Base-by-base conservation (phyloP, 2,797 vertebrate species). In the Pempheris klunzingeri region DNA sequence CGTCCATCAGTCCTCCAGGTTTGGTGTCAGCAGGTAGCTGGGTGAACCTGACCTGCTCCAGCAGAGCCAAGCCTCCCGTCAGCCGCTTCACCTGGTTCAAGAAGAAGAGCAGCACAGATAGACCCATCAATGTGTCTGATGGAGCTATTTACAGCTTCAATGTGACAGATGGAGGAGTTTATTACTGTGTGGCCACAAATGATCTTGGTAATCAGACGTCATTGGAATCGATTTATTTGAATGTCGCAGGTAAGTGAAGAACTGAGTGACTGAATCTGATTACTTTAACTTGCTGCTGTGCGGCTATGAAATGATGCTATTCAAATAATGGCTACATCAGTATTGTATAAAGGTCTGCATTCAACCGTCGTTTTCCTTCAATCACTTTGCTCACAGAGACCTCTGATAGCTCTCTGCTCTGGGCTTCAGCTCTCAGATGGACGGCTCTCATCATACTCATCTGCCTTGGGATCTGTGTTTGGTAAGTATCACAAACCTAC, bases 1-100 rank as follows among this genome's bases (percentile, higher is more conserved):
- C 30, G 30, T 47, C 52, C 50, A 39, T 32, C 49, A 63, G 28
- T 74, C 72, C 75, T 50, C 58, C 87, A 73, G 74, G 49, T 77
- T 36, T 30, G 65, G 67, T 90, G 53, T 71, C 80, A 63, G 68
- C 68, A 55, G 92, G 86, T 12, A 76, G 53, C 72, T 64, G 34
- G 74, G 90, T 92, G 77, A 91, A 84, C 28, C 76, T 93, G 81
- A 92, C 53, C 74, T 93, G 92, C 84, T 79, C 75, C 81, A 90
- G 91, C 78, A 87, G 78, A 82, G 91, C 90, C 71, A 91, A 81
- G 17, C 92, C 92, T 80, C 78, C 89, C 5, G 57, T 84, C 70
- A 50, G 32, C n/a, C n/a, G n/a, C 17, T 92, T 86, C 88, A 87
- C 54, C 81, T 93, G 92, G 92, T 87, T 88, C 75, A 82, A 46